Evolutionary conservation across 2,113 vertebrate species (phyloP).

Genomic region (Syngnathus scovelli): DNA sequence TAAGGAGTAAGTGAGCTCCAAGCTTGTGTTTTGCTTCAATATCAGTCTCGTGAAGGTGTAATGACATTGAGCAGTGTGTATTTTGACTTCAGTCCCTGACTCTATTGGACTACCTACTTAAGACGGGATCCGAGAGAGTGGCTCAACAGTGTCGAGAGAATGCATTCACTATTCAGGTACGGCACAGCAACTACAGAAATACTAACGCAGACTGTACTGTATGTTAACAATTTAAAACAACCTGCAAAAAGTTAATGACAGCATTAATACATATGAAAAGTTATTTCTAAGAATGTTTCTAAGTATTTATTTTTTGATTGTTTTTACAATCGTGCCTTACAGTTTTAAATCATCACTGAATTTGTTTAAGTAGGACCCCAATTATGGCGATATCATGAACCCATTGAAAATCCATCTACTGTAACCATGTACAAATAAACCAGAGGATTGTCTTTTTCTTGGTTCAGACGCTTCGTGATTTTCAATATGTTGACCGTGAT

Average conservation of each 20-base stretch:
- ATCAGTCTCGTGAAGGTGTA: not conserved
- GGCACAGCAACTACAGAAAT: not conserved
- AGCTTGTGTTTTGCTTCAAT: not conserved
- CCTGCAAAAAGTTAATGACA: too few relatives aligned
- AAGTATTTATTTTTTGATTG: too few relatives aligned
- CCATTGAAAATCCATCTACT: too few relatives aligned
- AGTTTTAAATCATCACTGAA: too few relatives aligned
- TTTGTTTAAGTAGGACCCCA: too few relatives aligned
- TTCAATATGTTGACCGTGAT: slow-evolving; percentile 88
- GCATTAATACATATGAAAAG: too few relatives aligned
- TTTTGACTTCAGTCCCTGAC: slow-evolving; percentile 77
- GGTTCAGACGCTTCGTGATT: slow-evolving; percentile 87
- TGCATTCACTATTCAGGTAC: slow-evolving; percentile 82
- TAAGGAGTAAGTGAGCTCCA: not conserved
- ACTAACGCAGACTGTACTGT: too few relatives aligned
- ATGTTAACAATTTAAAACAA: too few relatives aligned
- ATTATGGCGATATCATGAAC: too few relatives aligned
- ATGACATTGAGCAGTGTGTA: not conserved
- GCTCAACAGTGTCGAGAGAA: slow-evolving; percentile 93
- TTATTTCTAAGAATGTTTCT: too few relatives aligned
- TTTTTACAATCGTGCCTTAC: too few relatives aligned
- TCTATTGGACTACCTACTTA: slow-evolving; percentile 91
- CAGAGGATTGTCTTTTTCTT: not conserved
- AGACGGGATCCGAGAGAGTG: slow-evolving; percentile 91
- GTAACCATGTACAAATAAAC: too few relatives aligned